These are phyloP conservation scores for Sclerurus mexicanus DNA, from an alignment of 2,113 vertebrate genomes.

Conservation along the genomic window DNA sequence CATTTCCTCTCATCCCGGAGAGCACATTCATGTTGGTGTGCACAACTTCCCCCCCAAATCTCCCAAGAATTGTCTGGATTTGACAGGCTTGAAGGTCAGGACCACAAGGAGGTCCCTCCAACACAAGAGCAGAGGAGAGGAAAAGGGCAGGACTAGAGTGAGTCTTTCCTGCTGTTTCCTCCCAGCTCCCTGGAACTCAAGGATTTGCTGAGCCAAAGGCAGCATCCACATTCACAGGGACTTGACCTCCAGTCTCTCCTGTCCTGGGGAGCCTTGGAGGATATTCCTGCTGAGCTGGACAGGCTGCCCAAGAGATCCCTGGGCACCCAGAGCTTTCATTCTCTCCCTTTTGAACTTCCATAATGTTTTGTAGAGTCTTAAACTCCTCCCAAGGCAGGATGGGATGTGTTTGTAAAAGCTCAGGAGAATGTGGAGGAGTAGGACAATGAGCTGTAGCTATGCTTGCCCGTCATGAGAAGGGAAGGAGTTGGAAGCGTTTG, in stretches of 20 bases:
- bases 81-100: neutral
- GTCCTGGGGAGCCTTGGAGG: neutral
- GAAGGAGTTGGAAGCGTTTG: neutral
- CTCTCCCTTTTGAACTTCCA: neutral
- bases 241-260: neutral
- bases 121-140: neutral
- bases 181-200: neutral
- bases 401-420: neutral
- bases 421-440: accelerated
- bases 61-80: neutral
- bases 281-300: neutral
- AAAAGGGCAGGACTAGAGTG: neutral
- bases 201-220: neutral
- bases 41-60: neutral
- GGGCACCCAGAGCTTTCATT: neutral
- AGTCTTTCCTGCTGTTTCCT: neutral
- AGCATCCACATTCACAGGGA: accelerated
- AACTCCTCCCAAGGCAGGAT: neutral
- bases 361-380: neutral
- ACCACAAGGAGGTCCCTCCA: neutral
- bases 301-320: neutral
- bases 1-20: accelerated
- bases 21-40: accelerated
- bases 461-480: neutral
- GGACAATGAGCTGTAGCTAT: neutral